Base-by-base conservation (phyloP, 2,113 vertebrate genomes). In the Ageneiosus marmoratus region DNA sequence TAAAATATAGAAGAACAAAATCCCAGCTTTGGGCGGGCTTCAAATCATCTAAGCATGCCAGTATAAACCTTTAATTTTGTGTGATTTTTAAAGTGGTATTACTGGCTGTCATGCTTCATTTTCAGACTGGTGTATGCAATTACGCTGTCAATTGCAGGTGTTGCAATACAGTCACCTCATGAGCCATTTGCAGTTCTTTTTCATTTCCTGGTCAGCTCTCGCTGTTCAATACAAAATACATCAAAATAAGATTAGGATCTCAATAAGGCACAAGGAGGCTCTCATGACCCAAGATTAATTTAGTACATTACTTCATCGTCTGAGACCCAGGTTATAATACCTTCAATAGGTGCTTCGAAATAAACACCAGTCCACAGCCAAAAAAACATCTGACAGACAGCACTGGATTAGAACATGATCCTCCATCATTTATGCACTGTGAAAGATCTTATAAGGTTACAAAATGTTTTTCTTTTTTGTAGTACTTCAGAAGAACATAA, bases 181-280 rank as follows among this genome's bases (percentile, higher is more conserved):
- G 55, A 85, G 53, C 53, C 79, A 51, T 69, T 27, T 80, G 79
- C 85, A 65, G 77, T 67, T 50, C 84, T 13, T 76, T 91, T 89
- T 89, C 78, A 91, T 93, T 92, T 92, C 88, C 91, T 91, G 91
- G 81, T 78, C 84, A 82, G 88, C 75, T 92, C 89, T 91, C 89
- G 53, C 86, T 89, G 88, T 90, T 90, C 90, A 89, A 78, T 77
- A 72, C 2, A 18, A 81, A 84, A 79, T 79, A 84, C 75, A 86
- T 91, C 88, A 91, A 91, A 90, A 90, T 89, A 90, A 92, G 91
- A 91, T 92, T 93, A 92, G 63, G 82, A 70, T 56, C 70, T 88
- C 90, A 92, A 90, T 90, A 92, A 92, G 87, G 86, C 67, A 83
- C 81, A 86, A 85, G 67, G 80, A 86, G 85, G 85, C 88, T 84